Evolutionary conservation across 1,140 invertebrate genomes (phyloP).

Genomic region (Drosophila lowei): DNA sequence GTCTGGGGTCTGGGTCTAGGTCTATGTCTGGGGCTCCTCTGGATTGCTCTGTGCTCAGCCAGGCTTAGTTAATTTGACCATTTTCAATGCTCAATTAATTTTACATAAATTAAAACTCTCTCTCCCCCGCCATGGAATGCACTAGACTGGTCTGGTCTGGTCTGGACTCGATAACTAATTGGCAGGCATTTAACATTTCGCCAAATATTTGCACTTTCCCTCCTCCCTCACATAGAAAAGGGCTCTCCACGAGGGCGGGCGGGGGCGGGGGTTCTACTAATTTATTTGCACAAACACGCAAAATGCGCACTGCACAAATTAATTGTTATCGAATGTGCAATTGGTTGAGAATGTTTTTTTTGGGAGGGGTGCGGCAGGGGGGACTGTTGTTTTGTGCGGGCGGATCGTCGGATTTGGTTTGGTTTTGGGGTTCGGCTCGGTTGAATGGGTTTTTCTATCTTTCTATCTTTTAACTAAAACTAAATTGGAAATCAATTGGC

Average conservation of each 20-base stretch:
- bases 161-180: conserved; percentile 62
- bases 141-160: neutral
- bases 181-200: conserved; percentile 70
- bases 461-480: conserved; percentile 48
- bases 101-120: conserved; percentile 74
- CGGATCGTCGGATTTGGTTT: no score
- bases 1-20: no score
- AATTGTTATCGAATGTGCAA: conserved; percentile 72
- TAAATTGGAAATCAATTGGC: conserved; percentile 45
- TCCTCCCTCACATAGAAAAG: conserved; percentile 10
- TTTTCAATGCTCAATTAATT: conserved; percentile 76
- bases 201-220: conserved; percentile 65
- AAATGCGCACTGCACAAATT: conserved; percentile 68
- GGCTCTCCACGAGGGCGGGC: conserved; percentile 3
- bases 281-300: conserved; percentile 76
- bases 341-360: conserved; percentile 48
- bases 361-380: no score
- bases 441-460: conserved; percentile 24
- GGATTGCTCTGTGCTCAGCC: conserved; percentile 25
- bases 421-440: neutral
- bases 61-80: conserved; percentile 58
- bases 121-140: neutral
- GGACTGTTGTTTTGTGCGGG: conserved; percentile 29
- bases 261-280: conserved; percentile 35
- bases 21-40: neutral